Evolutionary conservation across 2,888 invertebrate genomes (phyloP).

Genomic region (Rapana venosa): DNA sequence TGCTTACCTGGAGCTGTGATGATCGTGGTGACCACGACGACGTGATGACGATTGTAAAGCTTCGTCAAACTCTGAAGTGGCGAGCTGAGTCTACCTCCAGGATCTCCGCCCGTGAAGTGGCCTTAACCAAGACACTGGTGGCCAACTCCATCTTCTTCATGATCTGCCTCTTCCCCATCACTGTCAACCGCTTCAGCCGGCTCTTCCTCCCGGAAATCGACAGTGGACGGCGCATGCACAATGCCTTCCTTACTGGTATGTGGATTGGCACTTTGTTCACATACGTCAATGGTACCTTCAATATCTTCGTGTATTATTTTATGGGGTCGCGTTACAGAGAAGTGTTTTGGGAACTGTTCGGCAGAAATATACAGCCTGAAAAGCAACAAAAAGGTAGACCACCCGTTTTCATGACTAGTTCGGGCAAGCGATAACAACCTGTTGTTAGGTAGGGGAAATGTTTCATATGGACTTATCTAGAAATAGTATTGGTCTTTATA

Average conservation of each 20-base stretch:
- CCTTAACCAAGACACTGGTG: neutral
- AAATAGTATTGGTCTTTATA: no score
- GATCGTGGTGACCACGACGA: neutral
- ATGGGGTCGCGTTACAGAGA: conserved; percentile 6
- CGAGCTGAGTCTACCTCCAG: neutral
- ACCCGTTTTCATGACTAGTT: neutral
- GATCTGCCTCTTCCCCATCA: neutral
- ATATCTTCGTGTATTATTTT: conserved; percentile 4
- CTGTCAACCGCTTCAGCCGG: neutral
- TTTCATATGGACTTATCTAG: no score
- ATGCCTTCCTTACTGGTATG: neutral
- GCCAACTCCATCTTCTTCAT: conserved; percentile 9
- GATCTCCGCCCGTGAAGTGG: neutral
- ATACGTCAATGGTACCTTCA: neutral
- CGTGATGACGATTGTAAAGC: neutral
- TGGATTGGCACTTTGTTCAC: neutral
- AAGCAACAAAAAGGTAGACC: neutral
- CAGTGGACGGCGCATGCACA: neutral
- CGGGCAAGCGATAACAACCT: no score
- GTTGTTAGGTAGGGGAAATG: no score
- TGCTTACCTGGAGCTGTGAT: neutral
- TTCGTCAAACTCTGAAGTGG: neutral
- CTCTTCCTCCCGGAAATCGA: neutral
- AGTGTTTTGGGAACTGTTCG: neutral
- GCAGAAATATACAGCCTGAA: neutral